Conservation (phyloP, 2,797 vertebrate genomes). For the Sebastes matsubarae region DNA sequence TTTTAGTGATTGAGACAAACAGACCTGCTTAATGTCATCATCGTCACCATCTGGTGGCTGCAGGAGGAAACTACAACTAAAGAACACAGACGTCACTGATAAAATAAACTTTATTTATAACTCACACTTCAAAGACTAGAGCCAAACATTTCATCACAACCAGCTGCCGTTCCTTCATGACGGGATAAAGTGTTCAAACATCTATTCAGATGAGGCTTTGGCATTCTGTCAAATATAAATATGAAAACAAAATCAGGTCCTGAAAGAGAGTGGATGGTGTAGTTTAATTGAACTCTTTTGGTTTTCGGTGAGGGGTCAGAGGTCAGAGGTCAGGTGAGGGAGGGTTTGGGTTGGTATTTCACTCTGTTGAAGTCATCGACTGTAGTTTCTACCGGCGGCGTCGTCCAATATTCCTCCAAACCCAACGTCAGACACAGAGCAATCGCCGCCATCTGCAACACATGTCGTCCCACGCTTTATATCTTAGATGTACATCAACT, state of each 20-base stretch:
- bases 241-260: background rate
- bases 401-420: slow-evolving; percentile 64
- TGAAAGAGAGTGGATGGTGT: background rate
- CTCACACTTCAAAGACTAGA: background rate
- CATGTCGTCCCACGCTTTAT: background rate
- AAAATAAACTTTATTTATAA: slow-evolving; percentile 18
- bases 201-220: background rate
- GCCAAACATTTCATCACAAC: background rate
- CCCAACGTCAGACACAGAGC: slow-evolving; percentile 63
- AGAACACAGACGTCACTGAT: background rate
- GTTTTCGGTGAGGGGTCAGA: background rate
- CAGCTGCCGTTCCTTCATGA: background rate
- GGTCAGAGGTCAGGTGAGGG: slow-evolving; percentile 50
- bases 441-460: slow-evolving; percentile 66
- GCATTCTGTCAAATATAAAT: slow-evolving; percentile 3
- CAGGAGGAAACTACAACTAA: background rate
- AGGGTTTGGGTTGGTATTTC: slow-evolving; percentile 71
- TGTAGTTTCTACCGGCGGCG: slow-evolving; percentile 46
- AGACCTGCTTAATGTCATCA: background rate
- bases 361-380: slow-evolving; percentile 69
- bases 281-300: background rate
- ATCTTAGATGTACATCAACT: too few species aligned
- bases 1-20: too few species aligned
- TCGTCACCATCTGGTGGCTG: slow-evolving; percentile 25
- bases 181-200: background rate